Evolutionary conservation across 2,888 invertebrate species (phyloP), one percentile per base, ranked within the genome.

Genomic region (Barypeithes pellucidus): DNA sequence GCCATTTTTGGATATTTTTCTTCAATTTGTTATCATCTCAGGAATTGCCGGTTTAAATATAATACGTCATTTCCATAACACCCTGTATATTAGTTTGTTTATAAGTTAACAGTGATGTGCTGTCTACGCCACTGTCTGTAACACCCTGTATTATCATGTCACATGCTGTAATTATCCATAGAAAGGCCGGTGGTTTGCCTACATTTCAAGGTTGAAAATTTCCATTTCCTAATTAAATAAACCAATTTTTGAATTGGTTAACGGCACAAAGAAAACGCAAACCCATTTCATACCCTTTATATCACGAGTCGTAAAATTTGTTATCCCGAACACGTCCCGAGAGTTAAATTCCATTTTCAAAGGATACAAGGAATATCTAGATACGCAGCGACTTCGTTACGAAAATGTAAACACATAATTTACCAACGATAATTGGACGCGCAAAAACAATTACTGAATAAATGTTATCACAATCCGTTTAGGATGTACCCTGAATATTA

Each of bases 331-430:
- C 54, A 29, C 54, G 33, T 57, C 33, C 54, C 54, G 0, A 33
- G 14, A 33, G 54, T 50, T 24, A 36, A 57, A 57, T 57, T 57
- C 36, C 54, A 57, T 57, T 57, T 57, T 57, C 54, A 33, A 57
- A 57, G 54, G 54, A 57, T 33, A 57, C 54, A 33, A 29, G 20
- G 54, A 16, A 57, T 33, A 57, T 57, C 54, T 18, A 33, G 54
- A 57, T 57, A 57, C 29, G 33, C 54, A 29, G 12, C 11, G 47
- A 24, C 24, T 50, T 24, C 24, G 50, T 33, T 57, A 33, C 33
- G 54, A 57, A 57, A 57, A 57, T 57, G 54, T 57, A 57, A 57
- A 57, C 54, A 52, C 52, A 57, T 57, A 57, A 57, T 57, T 57
- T 57, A 33, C 54, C 33, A 33, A 33, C 54, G 33, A 57, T 57